These are phyloP conservation scores for Morinoia aosen DNA, from an alignment of 2,888 invertebrate species.

Conservation along the genomic window DNA sequence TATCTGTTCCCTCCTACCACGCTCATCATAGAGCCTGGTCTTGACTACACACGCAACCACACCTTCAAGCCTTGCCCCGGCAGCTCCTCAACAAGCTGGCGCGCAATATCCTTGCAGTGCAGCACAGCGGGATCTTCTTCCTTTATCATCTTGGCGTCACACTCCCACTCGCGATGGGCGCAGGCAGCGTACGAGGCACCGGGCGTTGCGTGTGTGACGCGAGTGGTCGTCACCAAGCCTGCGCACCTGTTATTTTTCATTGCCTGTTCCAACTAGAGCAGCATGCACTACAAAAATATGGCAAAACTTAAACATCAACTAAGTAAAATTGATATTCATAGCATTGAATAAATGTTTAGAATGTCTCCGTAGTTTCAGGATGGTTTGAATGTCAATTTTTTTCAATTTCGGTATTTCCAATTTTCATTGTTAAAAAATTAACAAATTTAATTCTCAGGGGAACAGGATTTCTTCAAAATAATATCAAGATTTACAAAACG, in stretches of 20 bases:
- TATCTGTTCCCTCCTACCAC: too few relatives aligned
- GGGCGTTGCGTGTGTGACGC: slow-evolving; percentile 91
- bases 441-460: too few relatives aligned
- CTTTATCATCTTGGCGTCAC: slow-evolving; percentile 68
- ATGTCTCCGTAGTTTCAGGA: too few relatives aligned
- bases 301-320: too few relatives aligned
- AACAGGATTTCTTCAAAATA: too few relatives aligned
- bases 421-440: too few relatives aligned
- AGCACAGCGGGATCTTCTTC: slow-evolving; percentile 76
- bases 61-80: slow-evolving; percentile 85
- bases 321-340: too few relatives aligned
- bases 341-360: too few relatives aligned
- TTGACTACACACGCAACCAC: not conserved
- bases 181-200: slow-evolving; percentile 84
- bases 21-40: not conserved
- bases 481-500: too few relatives aligned
- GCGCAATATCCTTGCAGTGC: slow-evolving; percentile 87
- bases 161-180: slow-evolving; percentile 74
- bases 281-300: too few relatives aligned
- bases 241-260: slow-evolving; percentile 6
- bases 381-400: too few relatives aligned
- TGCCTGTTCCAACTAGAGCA: not conserved
- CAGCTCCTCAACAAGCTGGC: slow-evolving; percentile 83
- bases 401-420: too few relatives aligned
- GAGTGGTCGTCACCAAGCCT: slow-evolving; percentile 88